Evolutionary conservation across 1,140 invertebrate genomes (phyloP).

Genomic region (Rhizoglyphus robini): DNA sequence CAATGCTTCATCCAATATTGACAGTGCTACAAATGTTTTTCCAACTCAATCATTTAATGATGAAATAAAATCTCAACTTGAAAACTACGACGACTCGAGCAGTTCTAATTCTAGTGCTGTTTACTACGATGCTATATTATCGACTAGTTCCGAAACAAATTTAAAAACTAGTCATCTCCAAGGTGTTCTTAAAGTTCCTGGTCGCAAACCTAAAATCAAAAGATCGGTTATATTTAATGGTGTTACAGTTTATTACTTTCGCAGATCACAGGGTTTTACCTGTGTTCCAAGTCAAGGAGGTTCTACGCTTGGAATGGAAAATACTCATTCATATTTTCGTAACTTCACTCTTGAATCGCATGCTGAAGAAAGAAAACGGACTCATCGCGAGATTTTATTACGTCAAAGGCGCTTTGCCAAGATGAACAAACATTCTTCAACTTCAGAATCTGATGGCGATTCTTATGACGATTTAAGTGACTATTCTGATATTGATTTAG

Average conservation of each 20-base stretch:
- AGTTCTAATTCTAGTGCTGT: background rate
- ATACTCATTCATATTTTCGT: conserved; percentile 60
- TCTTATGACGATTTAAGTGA: conserved; percentile 56
- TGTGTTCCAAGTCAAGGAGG: conserved; percentile 89
- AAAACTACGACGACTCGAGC: background rate
- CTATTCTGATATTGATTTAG: conserved; percentile 63
- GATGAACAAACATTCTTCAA: conserved; percentile 23
- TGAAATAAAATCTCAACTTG: no score
- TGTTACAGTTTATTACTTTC: conserved; percentile 90
- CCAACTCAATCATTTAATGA: background rate
- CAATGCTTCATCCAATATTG: background rate
- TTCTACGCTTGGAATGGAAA: conserved; percentile 84
- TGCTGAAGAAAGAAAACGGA: conserved; percentile 63
- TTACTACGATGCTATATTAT: background rate
- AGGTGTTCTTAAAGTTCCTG: conserved; percentile 15
- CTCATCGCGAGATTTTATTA: conserved; percentile 65
- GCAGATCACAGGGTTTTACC: conserved; percentile 85
- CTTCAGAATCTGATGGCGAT: conserved; percentile 26
- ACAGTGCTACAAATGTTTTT: background rate
- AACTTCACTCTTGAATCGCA: conserved; percentile 66
- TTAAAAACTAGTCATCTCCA: background rate
- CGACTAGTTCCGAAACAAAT: background rate
- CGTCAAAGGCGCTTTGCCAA: conserved; percentile 50
- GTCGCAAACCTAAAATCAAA: conserved; percentile 28
- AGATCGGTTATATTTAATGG: conserved; percentile 64